A percentile compares a stretch with the other conserved stretches of the same genome.
phyloP scores from a whole-genome alignment of 35 echinoderm and acorn worm species.

The Ophiothrix spiculata region DNA sequence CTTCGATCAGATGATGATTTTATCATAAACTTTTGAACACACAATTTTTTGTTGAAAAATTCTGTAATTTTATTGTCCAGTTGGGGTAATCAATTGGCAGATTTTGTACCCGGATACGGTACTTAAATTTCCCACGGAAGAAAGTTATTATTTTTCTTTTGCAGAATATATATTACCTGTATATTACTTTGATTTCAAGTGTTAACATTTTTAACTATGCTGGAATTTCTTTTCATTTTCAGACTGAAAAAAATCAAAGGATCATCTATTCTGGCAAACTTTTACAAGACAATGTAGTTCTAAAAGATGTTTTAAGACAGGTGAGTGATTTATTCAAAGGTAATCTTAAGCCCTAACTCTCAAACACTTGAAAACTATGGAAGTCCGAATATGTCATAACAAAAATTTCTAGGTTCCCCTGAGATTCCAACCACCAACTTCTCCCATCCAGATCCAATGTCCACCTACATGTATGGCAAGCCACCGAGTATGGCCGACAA shows the following conservation, averaged over 20 bases:
- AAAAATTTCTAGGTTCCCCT: not conserved
- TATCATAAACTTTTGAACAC: too few relatives aligned
- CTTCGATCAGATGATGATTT: too few relatives aligned
- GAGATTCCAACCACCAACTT: not conserved
- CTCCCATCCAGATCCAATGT: not conserved
- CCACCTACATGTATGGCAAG: not conserved
- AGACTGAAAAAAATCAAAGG: conserved; percentile 78
- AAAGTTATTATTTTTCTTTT: too few relatives aligned
- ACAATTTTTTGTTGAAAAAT: too few relatives aligned
- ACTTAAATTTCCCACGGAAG: too few relatives aligned
- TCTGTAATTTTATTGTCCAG: too few relatives aligned
- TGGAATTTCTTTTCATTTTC: conserved; percentile 32
- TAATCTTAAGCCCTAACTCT: not conserved
- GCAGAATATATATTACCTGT: too few relatives aligned
- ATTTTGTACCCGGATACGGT: too few relatives aligned
- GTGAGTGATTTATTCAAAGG: conserved; percentile 39
- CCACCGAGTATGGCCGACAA: not conserved
- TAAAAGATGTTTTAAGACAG: conserved; percentile 72
- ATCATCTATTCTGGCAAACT: conserved; percentile 91
- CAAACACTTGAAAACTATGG: not conserved
- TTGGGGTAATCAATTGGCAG: too few relatives aligned
- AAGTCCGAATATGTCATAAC: not conserved
- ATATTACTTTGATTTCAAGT: too few relatives aligned
- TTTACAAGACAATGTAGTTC: conserved; percentile 65
- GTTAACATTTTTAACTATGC: too few relatives aligned